Conservation (phyloP, 1,140 invertebrate species). For the Octopus sinensis region DNA sequence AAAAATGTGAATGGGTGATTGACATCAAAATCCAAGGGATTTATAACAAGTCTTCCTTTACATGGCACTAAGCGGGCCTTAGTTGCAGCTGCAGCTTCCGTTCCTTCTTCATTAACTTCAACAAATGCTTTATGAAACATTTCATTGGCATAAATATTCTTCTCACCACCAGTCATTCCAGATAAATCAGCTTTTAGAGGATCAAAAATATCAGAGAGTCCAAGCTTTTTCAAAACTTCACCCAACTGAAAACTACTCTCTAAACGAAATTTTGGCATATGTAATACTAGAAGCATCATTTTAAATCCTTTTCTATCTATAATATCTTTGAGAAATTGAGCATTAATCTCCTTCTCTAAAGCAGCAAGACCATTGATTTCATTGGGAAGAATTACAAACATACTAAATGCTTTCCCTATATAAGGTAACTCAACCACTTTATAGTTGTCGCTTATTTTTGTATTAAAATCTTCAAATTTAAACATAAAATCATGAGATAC, state of each 20-base stretch:
- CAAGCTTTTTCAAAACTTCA: constrained; percentile 52
- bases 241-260: constrained; percentile 36
- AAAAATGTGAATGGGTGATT: constrained; percentile 73
- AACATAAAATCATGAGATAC: no score
- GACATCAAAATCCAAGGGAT: no score
- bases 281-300: constrained; percentile 31
- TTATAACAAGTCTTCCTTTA: constrained; percentile 63
- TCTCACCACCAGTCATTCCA: constrained; percentile 32
- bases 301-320: constrained; percentile 13
- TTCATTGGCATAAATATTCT: constrained; percentile 38
- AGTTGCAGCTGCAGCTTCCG: constrained; percentile 43
- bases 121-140: constrained; percentile 62
- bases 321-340: constrained; percentile 20
- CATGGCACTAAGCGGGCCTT: no score
- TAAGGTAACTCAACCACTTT: constrained; percentile 73
- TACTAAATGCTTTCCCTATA: constrained; percentile 75
- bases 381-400: constrained; percentile 64
- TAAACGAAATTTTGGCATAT: constrained; percentile 49
- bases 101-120: constrained; percentile 58
- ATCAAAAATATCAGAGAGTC: constrained; percentile 33
- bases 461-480: no score
- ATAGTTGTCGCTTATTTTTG: constrained; percentile 53
- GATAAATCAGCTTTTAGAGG: constrained; percentile 33
- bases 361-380: constrained; percentile 44
- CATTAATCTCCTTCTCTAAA: constrained; percentile 31